Evolutionary conservation across 2,113 vertebrate genomes (phyloP).

Genomic region (Genyomyrus donnyi): DNA sequence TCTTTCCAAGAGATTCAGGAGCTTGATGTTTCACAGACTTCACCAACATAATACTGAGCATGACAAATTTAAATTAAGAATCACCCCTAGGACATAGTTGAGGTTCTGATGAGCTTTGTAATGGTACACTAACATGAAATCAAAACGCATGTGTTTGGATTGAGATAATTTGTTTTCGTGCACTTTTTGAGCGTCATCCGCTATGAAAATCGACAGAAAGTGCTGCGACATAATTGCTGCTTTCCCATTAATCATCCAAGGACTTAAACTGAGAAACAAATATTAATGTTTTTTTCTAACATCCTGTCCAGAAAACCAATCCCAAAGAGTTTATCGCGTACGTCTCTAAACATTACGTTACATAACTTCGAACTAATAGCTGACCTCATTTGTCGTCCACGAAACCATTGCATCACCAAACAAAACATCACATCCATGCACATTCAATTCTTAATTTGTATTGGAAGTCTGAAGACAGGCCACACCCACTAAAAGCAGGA

Average conservation of each 20-base stretch:
- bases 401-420: not conserved
- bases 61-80: not conserved
- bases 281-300: not conserved
- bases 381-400: not conserved
- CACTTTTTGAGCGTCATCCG: not conserved
- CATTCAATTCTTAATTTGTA: not conserved
- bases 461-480: not conserved
- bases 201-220: not conserved
- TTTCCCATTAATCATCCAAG: not conserved
- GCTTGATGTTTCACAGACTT: not conserved
- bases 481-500: not conserved
- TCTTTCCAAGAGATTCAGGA: not conserved
- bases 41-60: not conserved
- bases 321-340: not conserved
- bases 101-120: constrained; percentile 1
- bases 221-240: not conserved
- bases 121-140: not conserved
- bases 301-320: not conserved
- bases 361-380: not conserved
- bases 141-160: not conserved
- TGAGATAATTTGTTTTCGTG: constrained; percentile 7
- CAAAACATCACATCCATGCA: not conserved
- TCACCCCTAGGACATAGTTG: not conserved
- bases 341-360: not conserved
- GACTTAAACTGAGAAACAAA: not conserved